Conservation (phyloP, 2,888 invertebrate genomes). For the Orchesellides sinensis region DNA sequence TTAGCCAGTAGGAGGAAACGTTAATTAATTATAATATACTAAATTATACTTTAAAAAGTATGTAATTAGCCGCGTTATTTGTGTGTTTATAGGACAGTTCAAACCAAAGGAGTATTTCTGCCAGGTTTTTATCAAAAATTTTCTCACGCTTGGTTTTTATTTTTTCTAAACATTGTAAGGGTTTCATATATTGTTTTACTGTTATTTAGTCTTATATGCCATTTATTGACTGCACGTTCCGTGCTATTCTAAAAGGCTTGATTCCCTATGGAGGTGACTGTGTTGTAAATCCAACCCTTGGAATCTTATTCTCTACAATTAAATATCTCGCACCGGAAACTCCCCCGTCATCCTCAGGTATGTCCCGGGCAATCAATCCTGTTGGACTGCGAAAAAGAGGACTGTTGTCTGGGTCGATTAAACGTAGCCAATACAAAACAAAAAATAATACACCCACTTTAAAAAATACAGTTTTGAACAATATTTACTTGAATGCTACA, state of each 20-base stretch:
- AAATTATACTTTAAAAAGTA: neutral
- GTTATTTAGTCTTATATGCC: conserved; percentile 24
- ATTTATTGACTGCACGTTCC: conserved; percentile 12
- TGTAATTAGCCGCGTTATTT: neutral
- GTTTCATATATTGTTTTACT: neutral
- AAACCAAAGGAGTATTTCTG: conserved; percentile 34
- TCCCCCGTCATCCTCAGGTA: neutral
- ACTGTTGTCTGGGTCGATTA: too few species aligned
- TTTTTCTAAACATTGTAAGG: neutral
- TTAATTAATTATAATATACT: neutral
- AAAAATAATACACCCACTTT: too few species aligned
- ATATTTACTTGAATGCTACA: too few species aligned
- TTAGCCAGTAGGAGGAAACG: neutral
- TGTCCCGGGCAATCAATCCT: too few species aligned
- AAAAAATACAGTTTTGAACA: too few species aligned
- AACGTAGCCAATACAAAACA: too few species aligned
- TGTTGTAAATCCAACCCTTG: neutral
- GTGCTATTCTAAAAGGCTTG: conserved; percentile 1
- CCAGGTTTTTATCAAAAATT: neutral
- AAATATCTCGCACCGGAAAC: conserved; percentile 20
- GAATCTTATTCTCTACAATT: conserved; percentile 8
- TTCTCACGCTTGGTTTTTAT: neutral
- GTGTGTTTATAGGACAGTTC: conserved; percentile 10
- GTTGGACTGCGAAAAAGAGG: too few species aligned
- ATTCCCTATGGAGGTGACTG: conserved; percentile 35